Percentiles rank a stretch among this genome's conserved stretches.
These are phyloP conservation scores for Drosophila athabasca DNA, from an alignment of 1,140 invertebrate species.

Conservation along the genomic window DNA sequence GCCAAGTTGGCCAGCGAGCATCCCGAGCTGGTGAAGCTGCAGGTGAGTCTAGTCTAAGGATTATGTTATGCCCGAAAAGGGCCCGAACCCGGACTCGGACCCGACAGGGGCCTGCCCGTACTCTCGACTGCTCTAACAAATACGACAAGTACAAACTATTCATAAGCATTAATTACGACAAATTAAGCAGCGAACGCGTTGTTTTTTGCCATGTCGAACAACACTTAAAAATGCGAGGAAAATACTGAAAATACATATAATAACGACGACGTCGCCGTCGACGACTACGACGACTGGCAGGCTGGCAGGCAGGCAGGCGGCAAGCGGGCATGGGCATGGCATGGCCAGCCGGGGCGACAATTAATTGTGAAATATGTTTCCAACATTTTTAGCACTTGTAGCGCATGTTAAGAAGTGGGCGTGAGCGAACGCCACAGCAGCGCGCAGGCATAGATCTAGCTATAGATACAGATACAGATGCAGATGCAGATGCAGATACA, in stretches of 20 bases:
- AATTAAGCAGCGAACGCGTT: conserved; percentile 78
- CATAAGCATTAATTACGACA: conserved; percentile 82
- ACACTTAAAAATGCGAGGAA: conserved; percentile 78
- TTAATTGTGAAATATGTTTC: conserved; percentile 83
- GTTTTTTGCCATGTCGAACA: conserved; percentile 80
- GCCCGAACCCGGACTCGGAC: too few species aligned
- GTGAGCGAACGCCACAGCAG: conserved; percentile 28
- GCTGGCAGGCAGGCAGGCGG: too few species aligned
- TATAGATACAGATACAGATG: conserved; percentile 21
- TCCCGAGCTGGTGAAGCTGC: conserved; percentile 90
- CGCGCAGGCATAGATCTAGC: conserved; percentile 14
- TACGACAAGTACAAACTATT: conserved; percentile 81
- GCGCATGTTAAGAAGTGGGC: conserved; percentile 72
- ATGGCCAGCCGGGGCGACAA: conserved; percentile 68
- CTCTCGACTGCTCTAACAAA: conserved; percentile 53
- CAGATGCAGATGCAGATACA: conserved; percentile 16
- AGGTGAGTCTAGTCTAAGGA: conserved; percentile 86
- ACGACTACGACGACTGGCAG: too few species aligned
- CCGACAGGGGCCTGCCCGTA: not conserved
- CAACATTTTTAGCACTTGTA: conserved; percentile 80
- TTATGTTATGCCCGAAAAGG: not conserved
- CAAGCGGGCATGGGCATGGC: conserved; percentile 8
- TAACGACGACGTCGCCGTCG: too few species aligned
- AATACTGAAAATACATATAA: conserved; percentile 27
- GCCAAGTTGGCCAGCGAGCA: conserved; percentile 92